A percentile compares a stretch with the other conserved stretches of the same genome.
These are phyloP conservation scores for Drosophila histrio DNA, from an alignment of 2,888 invertebrate genomes.

Conservation along the genomic window DNA sequence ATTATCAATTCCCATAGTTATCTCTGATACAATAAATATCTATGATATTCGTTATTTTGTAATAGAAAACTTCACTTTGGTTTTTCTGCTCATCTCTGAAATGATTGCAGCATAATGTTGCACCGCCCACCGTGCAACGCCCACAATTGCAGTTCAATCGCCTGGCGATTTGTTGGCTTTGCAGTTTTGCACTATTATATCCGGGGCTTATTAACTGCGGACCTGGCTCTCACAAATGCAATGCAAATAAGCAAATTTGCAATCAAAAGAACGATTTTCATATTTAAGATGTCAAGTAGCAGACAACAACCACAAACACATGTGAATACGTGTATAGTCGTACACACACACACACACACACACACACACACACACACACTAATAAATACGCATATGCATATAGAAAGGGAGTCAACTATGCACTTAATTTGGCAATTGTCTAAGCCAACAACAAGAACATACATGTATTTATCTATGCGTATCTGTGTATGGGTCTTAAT, in stretches of 20 bases:
- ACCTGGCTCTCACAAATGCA: slow-evolving; percentile 41
- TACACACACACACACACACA: background rate
- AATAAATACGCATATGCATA: background rate
- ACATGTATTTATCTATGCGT: background rate
- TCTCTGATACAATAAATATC: background rate
- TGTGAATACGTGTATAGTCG: too few relatives aligned
- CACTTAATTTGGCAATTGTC: slow-evolving; percentile 77
- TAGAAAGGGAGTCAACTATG: slow-evolving; percentile 39
- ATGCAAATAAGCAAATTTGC: slow-evolving; percentile 67
- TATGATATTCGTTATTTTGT: background rate
- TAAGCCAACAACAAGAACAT: slow-evolving; percentile 27
- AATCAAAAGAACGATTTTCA: slow-evolving; percentile 71
- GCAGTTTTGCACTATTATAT: slow-evolving; percentile 43
- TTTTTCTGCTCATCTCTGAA: slow-evolving; percentile 24
- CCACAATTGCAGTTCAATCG: slow-evolving; percentile 50
- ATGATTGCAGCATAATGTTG: background rate
- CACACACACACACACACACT: background rate
- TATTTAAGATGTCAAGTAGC: slow-evolving; percentile 59
- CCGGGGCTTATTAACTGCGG: slow-evolving; percentile 63
- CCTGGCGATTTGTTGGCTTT: slow-evolving; percentile 61
- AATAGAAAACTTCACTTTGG: background rate
- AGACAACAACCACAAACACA: slow-evolving; percentile 1
- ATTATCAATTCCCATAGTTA: background rate
- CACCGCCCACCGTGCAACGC: background rate
- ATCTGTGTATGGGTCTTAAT: slow-evolving; percentile 4